Conservation (phyloP, 2,888 invertebrate species). For the Yponomeuta plumbellus region DNA sequence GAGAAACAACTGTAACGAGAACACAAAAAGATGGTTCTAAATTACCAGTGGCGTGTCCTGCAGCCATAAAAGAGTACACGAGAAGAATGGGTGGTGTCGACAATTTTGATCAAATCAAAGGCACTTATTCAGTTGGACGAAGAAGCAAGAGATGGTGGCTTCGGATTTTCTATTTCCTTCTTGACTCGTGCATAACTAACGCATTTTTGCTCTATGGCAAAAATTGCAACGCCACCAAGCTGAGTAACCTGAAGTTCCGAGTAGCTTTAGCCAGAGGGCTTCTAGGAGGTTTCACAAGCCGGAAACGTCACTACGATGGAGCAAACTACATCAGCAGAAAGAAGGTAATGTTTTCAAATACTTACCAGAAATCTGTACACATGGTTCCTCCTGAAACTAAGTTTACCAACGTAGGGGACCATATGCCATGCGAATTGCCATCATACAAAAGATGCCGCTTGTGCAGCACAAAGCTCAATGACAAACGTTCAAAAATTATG, state of each 20-base stretch:
- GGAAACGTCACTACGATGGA: conserved; percentile 14
- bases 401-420: conserved; percentile 4
- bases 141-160: no score
- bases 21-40: conserved; percentile 20
- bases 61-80: neutral
- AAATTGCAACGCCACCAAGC: no score
- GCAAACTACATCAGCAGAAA: neutral
- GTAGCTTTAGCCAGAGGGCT: conserved; percentile 15
- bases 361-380: neutral
- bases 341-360: neutral
- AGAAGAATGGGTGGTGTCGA: no score
- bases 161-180: no score
- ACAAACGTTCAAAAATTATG: neutral
- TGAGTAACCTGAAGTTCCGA: no score
- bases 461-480: neutral
- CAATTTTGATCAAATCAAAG: no score
- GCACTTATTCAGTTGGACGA: no score
- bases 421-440: neutral
- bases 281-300: conserved; percentile 19
- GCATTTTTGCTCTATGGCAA: no score
- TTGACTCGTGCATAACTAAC: no score
- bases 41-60: neutral
- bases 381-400: conserved; percentile 18
- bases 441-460: neutral
- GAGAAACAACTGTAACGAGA: neutral